phyloP scores from a whole-genome alignment of 1,140 invertebrate genomes.

The Tetraneura akinire region DNA sequence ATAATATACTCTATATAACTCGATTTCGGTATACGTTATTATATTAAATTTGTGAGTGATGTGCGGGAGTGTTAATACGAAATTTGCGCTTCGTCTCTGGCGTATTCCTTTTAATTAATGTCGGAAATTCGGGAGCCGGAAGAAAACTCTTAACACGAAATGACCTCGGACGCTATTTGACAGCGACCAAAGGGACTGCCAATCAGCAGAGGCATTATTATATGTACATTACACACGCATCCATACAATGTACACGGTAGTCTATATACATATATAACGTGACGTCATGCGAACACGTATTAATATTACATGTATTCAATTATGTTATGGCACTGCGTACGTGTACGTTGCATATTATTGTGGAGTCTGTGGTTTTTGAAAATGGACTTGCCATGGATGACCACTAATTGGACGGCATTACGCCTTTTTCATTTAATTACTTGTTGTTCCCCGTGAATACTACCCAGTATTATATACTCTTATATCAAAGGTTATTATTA shows the following conservation, averaged over 20 bases:
- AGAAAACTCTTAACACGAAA: conserved; percentile 40
- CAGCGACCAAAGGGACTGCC: conserved; percentile 48
- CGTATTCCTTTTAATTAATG: conserved; percentile 46
- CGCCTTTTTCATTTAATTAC: conserved; percentile 44
- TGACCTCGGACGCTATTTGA: conserved; percentile 46
- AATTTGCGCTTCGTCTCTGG: conserved; percentile 10
- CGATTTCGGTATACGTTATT: too few species aligned
- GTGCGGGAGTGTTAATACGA: not conserved
- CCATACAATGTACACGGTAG: not conserved
- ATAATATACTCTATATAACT: too few species aligned
- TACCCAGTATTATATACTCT: not conserved
- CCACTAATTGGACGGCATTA: conserved; percentile 41
- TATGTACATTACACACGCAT: not conserved
- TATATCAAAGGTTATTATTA: too few species aligned
- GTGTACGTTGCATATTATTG: not conserved
- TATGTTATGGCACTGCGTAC: not conserved
- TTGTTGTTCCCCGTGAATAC: conserved; percentile 1
- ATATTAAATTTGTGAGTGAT: not conserved
- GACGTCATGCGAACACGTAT: too few species aligned
- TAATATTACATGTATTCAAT: not conserved
- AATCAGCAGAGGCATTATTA: conserved; percentile 33
- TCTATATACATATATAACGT: not conserved
- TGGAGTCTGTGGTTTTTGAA: not conserved
- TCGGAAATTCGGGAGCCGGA: conserved; percentile 35
- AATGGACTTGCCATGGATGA: not conserved